Conservation (phyloP, 1,140 invertebrate genomes). For the Rhizoglyphus robini region DNA sequence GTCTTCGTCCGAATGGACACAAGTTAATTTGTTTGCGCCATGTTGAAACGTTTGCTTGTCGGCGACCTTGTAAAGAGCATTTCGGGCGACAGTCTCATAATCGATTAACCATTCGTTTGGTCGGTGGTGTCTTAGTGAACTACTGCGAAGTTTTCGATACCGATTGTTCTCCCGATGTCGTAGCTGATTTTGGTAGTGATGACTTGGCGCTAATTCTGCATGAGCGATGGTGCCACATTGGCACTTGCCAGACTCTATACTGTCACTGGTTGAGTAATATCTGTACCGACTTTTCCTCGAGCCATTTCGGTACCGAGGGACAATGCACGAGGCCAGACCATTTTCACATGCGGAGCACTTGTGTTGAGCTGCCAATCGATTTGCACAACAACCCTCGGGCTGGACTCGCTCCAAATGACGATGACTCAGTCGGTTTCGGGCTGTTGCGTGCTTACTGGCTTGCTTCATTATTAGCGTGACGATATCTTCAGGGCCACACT, state of each 20-base stretch:
- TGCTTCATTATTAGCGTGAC: constrained; percentile 6
- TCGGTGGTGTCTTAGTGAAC: not conserved
- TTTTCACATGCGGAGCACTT: not conserved
- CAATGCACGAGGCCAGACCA: not conserved
- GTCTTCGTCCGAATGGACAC: not conserved
- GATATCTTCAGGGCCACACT: constrained; percentile 15
- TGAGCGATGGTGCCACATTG: not conserved
- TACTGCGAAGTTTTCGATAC: not conserved
- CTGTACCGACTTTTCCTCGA: not conserved
- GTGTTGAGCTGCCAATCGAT: not conserved
- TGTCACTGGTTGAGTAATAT: not conserved
- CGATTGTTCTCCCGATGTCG: not conserved
- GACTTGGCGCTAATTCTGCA: not conserved
- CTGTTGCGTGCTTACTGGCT: constrained; percentile 11
- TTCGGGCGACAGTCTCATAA: not conserved
- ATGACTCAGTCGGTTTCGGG: not conserved
- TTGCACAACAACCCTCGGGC: not conserved
- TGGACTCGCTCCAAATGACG: not conserved
- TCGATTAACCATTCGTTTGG: not conserved
- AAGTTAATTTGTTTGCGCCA: not conserved
- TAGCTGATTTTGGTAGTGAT: not conserved
- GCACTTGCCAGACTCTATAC: not conserved
- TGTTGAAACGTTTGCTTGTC: not conserved
- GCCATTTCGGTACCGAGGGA: not conserved
- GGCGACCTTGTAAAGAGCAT: not conserved